Evolutionary conservation across 2,797 vertebrate genomes (phyloP).

Genomic region (Brachyalestes nurse): DNA sequence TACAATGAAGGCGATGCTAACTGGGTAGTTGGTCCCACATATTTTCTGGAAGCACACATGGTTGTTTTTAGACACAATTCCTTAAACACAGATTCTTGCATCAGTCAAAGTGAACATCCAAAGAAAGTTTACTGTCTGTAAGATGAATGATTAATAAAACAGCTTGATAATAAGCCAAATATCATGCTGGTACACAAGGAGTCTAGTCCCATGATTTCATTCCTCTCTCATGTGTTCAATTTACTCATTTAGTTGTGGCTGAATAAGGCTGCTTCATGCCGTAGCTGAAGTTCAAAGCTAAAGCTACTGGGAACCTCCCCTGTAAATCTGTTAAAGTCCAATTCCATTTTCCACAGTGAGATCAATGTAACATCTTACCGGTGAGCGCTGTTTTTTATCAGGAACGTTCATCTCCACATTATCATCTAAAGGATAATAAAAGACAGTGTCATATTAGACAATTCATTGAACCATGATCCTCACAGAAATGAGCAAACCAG

Average conservation of each 20-base stretch:
- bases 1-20: slow-evolving; percentile 94
- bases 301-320: background rate
- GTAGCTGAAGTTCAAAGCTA: background rate
- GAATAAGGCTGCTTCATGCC: background rate
- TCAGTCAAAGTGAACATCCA: background rate
- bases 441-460: background rate
- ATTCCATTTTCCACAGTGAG: background rate
- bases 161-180: background rate
- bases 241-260: background rate
- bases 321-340: background rate
- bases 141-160: background rate
- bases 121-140: slow-evolving; percentile 23
- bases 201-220: background rate
- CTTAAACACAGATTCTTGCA: background rate
- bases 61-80: background rate
- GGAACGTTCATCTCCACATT: slow-evolving; percentile 5
- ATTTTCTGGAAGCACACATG: slow-evolving; percentile 73
- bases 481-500: background rate
- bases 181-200: background rate
- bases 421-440: slow-evolving; percentile 30
- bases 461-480: background rate
- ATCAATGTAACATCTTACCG: slow-evolving; percentile 34
- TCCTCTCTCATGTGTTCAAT: background rate
- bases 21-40: slow-evolving; percentile 91
- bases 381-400: background rate